Evolutionary conservation across 2,888 invertebrate genomes (phyloP), one percentile per base, ranked within the genome.

Genomic region (Bellardia pandia): DNA sequence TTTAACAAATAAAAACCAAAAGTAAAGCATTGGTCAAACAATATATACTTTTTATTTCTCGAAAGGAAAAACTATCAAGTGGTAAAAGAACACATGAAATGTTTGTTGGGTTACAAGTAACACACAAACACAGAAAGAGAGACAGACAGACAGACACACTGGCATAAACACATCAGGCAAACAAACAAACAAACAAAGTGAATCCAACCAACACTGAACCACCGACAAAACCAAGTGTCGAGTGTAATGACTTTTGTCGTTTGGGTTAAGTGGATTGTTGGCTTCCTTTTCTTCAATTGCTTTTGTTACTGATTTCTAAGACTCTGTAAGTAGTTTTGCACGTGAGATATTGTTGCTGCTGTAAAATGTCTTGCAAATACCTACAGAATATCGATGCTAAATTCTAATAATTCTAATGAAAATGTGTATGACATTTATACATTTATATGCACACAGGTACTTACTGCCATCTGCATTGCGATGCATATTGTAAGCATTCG

Each of bases 201-300:
- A 81, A 58, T 77, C 64, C 62, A 75, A 78, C 51, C 84, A 74
- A 69, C 58, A 48, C 45, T 33, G 30, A 51, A 33, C 48, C 72
- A 88, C 82, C 78, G 80, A 83, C 86, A 84, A 84, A 86, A 81
- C 30, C 85, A 85, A 87, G 91, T 92, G 92, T 91, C 90, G 92
- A 92, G 92, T 92, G 92, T 92, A 92, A 92, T 92, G 92, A 91
- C 92, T 92, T 92, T 92, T 92, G 92, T 91, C 92, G 92, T 92
- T 92, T 92, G 92, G 92, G 92, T 92, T 92, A 92, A 92, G 92
- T 92, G 92, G 91, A 91, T 92, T 91, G 91, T 92, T 91, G 89
- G 88, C 88, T 89, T 89, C 88, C 84, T 88, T 88, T 86, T 48
- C 14, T 68, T 85, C 81, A 81, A 85, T 85, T 77, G 85, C 74